A percentile compares a stretch with the other conserved stretches of the same genome.
phyloP scores from a whole-genome alignment of 2,797 vertebrate genomes.

The Schizopygopsis malacanthus region DNA sequence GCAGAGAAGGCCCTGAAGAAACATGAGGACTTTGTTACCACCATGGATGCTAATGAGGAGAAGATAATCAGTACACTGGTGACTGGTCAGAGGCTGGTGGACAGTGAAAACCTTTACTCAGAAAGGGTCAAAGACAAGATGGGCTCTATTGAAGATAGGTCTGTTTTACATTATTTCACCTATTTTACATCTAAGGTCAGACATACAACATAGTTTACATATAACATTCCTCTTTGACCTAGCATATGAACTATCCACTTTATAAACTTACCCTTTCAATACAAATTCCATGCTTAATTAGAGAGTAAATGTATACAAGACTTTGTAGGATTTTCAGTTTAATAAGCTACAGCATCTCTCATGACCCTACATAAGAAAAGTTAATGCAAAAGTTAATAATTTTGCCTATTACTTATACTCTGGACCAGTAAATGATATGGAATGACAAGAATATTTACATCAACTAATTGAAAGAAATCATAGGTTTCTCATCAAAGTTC shows the following conservation, averaged over 20 bases:
- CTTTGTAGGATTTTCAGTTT: background rate
- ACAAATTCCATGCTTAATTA: background rate
- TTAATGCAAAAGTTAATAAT: background rate
- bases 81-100: conserved; percentile 83
- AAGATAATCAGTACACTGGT: conserved; percentile 84
- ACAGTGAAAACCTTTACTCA: conserved; percentile 85
- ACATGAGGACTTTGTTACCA: conserved; percentile 87
- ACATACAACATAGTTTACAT: background rate
- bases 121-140: conserved; percentile 89
- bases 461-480: background rate
- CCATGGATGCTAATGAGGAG: conserved; percentile 89
- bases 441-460: background rate
- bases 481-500: conserved; percentile 14
- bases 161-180: background rate
- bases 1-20: conserved; percentile 87
- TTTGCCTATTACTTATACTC: background rate
- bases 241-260: background rate
- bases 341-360: background rate
- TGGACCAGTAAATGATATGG: background rate
- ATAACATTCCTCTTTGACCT: background rate
- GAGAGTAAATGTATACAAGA: background rate
- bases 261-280: background rate
- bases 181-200: conserved; percentile 4
- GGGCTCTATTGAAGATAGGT: conserved; percentile 86
- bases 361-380: background rate